These are phyloP conservation scores for Lipotes vexillifer DNA, from an alignment of 2,113 vertebrate genomes.

Conservation along the genomic window DNA sequence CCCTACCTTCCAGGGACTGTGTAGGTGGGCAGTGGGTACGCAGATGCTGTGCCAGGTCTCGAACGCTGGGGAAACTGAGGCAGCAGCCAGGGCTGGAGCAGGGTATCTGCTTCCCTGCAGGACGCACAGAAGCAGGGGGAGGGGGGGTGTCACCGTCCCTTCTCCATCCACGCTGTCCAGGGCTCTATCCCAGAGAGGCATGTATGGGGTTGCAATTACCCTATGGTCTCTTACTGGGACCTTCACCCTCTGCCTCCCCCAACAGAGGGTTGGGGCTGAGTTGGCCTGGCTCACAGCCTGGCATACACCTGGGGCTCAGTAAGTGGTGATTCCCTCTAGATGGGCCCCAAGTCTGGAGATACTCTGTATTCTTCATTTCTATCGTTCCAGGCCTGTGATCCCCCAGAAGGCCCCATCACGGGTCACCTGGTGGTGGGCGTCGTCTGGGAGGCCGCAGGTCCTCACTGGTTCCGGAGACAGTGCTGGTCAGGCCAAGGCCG, in stretches of 20 bases:
- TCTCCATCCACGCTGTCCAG: background rate
- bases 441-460: conserved; percentile 53
- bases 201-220: background rate
- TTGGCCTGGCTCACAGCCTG: background rate
- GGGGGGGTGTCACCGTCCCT: background rate
- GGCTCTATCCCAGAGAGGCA: background rate
- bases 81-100: conserved; percentile 84
- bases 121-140: background rate
- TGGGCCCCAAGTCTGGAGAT: background rate
- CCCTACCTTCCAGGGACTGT: conserved; percentile 84
- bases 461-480: conserved; percentile 31
- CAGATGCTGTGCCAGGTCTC: conserved; percentile 83
- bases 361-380: background rate
- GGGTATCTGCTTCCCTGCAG: conserved; percentile 80
- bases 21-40: conserved; percentile 83
- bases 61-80: conserved; percentile 81
- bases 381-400: background rate
- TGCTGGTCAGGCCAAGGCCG: background rate
- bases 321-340: background rate
- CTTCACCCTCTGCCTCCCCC: background rate
- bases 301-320: background rate
- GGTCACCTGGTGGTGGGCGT: conserved; percentile 63
- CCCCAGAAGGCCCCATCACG: background rate
- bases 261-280: background rate
- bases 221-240: background rate